Percentiles rank a stretch among this genome's conserved stretches.
These are phyloP conservation scores for Hemaris fuciformis DNA, from an alignment of 2,888 invertebrate genomes.

Conservation along the genomic window DNA sequence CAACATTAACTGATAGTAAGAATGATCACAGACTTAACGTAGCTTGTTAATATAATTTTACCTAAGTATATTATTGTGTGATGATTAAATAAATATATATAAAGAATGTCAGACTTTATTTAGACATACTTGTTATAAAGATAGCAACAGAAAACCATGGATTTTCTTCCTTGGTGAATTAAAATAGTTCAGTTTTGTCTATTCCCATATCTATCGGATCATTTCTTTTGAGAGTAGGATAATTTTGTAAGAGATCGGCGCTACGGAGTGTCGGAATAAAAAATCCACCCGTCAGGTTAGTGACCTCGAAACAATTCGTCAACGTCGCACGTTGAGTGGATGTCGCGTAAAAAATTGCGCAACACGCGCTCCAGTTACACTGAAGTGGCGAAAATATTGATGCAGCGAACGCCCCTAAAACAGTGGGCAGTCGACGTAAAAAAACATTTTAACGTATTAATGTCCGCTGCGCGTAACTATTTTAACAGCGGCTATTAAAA, in stretches of 20 bases:
- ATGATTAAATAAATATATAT: no score
- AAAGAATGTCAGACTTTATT: no score
- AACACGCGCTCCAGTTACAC: conserved; percentile 48
- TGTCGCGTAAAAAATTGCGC: conserved; percentile 52
- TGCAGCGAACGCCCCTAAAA: conserved; percentile 14
- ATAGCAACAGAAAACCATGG: no score
- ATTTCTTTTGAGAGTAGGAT: background rate
- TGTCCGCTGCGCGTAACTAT: background rate
- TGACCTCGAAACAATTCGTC: conserved; percentile 52
- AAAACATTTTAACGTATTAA: background rate
- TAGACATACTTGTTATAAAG: no score
- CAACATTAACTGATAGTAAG: no score
- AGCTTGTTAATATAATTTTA: no score
- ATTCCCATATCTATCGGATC: background rate
- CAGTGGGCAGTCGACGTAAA: conserved; percentile 2
- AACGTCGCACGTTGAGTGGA: conserved; percentile 43
- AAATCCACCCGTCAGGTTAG: conserved; percentile 34
- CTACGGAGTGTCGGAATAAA: conserved; percentile 9
- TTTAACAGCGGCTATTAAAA: background rate
- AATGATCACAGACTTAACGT: no score
- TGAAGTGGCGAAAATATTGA: conserved; percentile 33
- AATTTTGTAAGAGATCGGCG: background rate
- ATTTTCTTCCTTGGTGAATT: no score
- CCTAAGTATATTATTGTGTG: no score
- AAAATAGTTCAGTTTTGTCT: no score